Base-by-base conservation (phyloP, 2,113 vertebrate species). In the Tragelaphus buxtoni region DNA sequence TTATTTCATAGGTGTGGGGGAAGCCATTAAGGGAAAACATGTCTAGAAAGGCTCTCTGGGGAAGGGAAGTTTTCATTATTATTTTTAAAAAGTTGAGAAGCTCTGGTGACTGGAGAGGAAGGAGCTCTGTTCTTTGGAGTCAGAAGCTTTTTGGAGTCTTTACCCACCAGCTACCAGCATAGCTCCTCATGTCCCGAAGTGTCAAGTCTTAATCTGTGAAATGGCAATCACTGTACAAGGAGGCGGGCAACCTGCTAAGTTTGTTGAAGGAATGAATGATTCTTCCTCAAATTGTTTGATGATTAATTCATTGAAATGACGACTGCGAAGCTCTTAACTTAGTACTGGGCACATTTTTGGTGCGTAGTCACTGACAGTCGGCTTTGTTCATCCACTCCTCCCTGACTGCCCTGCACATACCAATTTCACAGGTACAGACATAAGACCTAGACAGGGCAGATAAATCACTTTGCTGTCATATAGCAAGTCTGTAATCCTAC, bases 381-480 rank as follows among this genome's bases (percentile, higher is more conserved):
- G 22, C 10, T 88, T 47, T 53, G 17, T 96, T 76, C 32, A 1
- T 1, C 14, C 9, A 3, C 10, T 35, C 32, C 1, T 49, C 28
- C 4, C 2, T 12, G 10, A 84, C 10, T 39, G 42, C 39, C 12
- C 14, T 51, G 18, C 9, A 65, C n/a, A 65, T 4, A 79, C 17
- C 55, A 53, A 80, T 35, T 55, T 85, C 63, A 63, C 9, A 77
- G 58, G 16, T 39, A 9, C 53, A 20, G 28, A 77, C 10, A 30
- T 4, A 22, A 95, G 49, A 79, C 9, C 14, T 8, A 35, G 28
- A 56, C 13, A 79, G 53, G 53, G 26, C 87, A 83, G 13, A 11
- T 4, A 58, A 88, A 72, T 39, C 65, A 72, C 55, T 88, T 96
- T 74, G 88, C 86, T 89, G 56, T 88, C 28, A 17, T 6, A 77